phyloP scores from a whole-genome alignment of 1,140 invertebrate species.

The Drosophila varians region DNA sequence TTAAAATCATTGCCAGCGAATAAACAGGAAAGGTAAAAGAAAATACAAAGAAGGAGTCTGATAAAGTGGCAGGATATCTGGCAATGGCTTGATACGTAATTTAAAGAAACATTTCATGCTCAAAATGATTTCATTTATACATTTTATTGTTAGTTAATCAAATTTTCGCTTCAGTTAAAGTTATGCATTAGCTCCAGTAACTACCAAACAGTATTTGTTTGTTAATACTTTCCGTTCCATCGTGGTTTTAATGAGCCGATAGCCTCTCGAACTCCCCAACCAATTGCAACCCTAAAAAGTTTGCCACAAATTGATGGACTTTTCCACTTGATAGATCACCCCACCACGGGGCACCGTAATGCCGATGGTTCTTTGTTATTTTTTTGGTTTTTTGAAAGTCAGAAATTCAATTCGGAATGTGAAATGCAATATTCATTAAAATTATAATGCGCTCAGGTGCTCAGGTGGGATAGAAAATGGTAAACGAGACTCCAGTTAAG shows the following conservation, averaged over 20 bases:
- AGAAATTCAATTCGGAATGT: slow-evolving; percentile 53
- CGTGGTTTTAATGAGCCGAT: slow-evolving; percentile 19
- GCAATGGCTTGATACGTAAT: neutral
- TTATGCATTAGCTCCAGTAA: neutral
- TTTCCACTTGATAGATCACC: slow-evolving; percentile 34
- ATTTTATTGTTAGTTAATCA: too few relatives aligned
- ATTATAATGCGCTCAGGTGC: slow-evolving; percentile 39
- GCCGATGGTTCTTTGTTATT: neutral
- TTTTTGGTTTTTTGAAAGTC: neutral
- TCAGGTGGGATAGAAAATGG: slow-evolving; percentile 20
- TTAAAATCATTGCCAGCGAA: slow-evolving; percentile 44
- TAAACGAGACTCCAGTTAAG: neutral
- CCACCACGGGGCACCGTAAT: slow-evolving; percentile 4
- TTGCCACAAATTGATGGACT: neutral
- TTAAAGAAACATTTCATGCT: neutral
- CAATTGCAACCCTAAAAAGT: slow-evolving; percentile 14
- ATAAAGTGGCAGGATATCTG: neutral
- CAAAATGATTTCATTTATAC: too few relatives aligned
- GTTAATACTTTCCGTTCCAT: neutral
- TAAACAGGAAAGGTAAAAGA: slow-evolving; percentile 3
- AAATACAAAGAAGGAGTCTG: neutral
- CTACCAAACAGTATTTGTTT: neutral
- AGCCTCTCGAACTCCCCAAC: slow-evolving; percentile 22
- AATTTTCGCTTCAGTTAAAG: too few relatives aligned
- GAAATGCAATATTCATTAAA: slow-evolving; percentile 70